phyloP scores from a whole-genome alignment of 2,113 vertebrate species.

The Taurulus bubalis region DNA sequence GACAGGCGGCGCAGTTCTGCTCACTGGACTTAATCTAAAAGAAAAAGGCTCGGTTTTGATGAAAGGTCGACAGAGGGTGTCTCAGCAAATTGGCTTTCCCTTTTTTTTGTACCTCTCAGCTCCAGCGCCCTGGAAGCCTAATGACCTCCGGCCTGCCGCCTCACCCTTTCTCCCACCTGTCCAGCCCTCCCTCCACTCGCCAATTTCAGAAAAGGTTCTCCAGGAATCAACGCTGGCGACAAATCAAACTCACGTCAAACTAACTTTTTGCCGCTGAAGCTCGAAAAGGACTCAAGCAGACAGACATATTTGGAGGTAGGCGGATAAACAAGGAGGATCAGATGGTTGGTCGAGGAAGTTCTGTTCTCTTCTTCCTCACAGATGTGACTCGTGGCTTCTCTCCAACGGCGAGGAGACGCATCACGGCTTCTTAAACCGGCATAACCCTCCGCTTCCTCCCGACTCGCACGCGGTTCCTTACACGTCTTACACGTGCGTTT shows the following conservation, averaged over 20 bases:
- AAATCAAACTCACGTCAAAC: neutral
- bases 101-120: constrained; percentile 46
- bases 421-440: no score
- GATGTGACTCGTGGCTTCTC: no score
- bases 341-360: no score
- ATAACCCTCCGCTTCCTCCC: neutral
- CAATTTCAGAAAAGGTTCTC: constrained; percentile 16
- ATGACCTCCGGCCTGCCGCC: constrained; percentile 65
- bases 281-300: no score
- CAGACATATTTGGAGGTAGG: no score
- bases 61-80: constrained; percentile 73
- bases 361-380: no score
- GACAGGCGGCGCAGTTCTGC: constrained; percentile 67
- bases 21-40: constrained; percentile 77
- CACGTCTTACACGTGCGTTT: neutral
- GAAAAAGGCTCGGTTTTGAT: constrained; percentile 69
- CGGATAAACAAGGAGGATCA: no score
- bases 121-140: constrained; percentile 56
- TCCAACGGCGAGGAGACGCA: no score
- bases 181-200: neutral
- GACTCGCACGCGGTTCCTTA: constrained; percentile 25
- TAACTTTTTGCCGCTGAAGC: neutral
- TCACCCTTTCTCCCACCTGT: constrained; percentile 59
- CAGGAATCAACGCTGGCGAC: neutral
- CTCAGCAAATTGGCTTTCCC: constrained; percentile 75